A percentile compares a stretch with the other conserved stretches of the same genome.
Evolutionary conservation across 2,113 vertebrate genomes (phyloP).

Genomic region (Triplophysa tibetana): DNA sequence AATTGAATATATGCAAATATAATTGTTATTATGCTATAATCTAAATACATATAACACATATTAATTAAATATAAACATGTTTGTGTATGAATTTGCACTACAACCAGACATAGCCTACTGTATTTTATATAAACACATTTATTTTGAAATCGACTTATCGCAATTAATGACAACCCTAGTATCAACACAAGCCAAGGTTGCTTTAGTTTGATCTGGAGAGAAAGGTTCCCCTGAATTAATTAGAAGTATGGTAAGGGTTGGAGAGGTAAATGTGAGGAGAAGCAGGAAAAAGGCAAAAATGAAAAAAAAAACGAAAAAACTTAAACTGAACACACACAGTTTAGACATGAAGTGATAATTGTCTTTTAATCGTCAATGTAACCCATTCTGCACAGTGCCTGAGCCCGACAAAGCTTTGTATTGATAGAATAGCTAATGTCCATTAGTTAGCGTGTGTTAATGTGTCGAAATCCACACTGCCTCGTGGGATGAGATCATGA

Average conservation of each 20-base stretch:
- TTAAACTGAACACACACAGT: conserved; percentile 1
- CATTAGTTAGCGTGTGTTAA: conserved; percentile 16
- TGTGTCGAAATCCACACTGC: conserved; percentile 58
- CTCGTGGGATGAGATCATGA: conserved; percentile 61
- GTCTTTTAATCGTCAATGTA: background rate
- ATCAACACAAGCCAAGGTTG: too few relatives aligned
- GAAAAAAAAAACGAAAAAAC: conserved; percentile 6
- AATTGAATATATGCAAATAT: too few relatives aligned
- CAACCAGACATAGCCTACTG: too few relatives aligned
- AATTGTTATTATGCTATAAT: too few relatives aligned
- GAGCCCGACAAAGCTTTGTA: conserved; percentile 14
- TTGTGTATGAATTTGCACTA: too few relatives aligned
- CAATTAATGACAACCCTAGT: too few relatives aligned
- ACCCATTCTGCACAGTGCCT: conserved; percentile 23
- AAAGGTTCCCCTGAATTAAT: background rate
- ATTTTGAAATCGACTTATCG: too few relatives aligned
- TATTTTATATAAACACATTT: too few relatives aligned
- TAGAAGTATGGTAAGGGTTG: background rate
- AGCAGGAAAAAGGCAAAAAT: conserved; percentile 21
- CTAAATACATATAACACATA: too few relatives aligned
- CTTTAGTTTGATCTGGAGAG: too few relatives aligned
- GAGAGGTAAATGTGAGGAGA: conserved; percentile 38
- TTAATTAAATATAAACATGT: too few relatives aligned
- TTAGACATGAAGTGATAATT: conserved; percentile 4
- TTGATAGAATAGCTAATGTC: background rate